phyloP scores from a whole-genome alignment of 2,888 invertebrate genomes.

The Drosophila monieri region DNA sequence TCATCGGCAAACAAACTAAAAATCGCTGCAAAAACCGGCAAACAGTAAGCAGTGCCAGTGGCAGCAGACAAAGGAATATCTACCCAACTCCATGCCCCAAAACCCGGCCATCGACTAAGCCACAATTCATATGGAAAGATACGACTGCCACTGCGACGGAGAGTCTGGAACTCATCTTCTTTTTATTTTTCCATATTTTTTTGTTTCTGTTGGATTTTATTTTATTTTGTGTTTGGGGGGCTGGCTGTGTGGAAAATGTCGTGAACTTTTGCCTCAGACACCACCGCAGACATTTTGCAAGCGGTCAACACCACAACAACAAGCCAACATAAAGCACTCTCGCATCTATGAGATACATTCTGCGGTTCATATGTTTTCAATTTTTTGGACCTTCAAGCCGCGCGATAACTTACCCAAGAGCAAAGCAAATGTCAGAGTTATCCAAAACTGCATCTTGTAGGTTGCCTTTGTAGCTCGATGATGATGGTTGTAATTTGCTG shows the following conservation, averaged over 20 bases:
- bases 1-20: slow-evolving; percentile 66
- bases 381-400: slow-evolving; percentile 21
- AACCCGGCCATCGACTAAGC: slow-evolving; percentile 35
- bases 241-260: slow-evolving; percentile 53
- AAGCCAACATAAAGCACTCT: neutral
- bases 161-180: slow-evolving; percentile 61
- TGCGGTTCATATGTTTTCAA: slow-evolving; percentile 26
- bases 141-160: slow-evolving; percentile 39
- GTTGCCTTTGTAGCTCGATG: slow-evolving; percentile 29
- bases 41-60: slow-evolving; percentile 7
- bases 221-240: slow-evolving; percentile 4
- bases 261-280: slow-evolving; percentile 50
- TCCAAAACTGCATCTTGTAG: slow-evolving; percentile 74
- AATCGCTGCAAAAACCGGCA: slow-evolving; percentile 56
- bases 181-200: slow-evolving; percentile 37
- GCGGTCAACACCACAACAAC: slow-evolving; percentile 25
- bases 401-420: slow-evolving; percentile 74
- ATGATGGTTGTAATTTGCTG: slow-evolving; percentile 36
- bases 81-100: slow-evolving; percentile 4
- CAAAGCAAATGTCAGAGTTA: slow-evolving; percentile 77
- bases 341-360: slow-evolving; percentile 41
- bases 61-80: slow-evolving; percentile 38
- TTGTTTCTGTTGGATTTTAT: slow-evolving; percentile 2
- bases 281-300: slow-evolving; percentile 38
- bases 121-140: slow-evolving; percentile 67